Evolutionary conservation across 2,888 invertebrate species (phyloP), one percentile per base, ranked within the genome.

Genomic region (Drosophila siamana): DNA sequence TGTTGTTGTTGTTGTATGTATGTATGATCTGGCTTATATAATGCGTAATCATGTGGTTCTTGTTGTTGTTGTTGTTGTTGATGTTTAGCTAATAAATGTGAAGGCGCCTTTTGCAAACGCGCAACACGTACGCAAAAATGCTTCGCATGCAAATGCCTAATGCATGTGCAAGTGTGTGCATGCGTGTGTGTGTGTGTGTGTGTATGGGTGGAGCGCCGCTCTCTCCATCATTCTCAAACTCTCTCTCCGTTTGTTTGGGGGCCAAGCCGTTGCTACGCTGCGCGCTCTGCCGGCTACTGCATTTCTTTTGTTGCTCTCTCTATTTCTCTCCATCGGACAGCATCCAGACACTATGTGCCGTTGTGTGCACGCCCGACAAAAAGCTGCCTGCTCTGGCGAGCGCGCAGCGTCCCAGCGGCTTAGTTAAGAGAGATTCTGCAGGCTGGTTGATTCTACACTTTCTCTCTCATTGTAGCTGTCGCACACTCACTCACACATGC

Each of bases 151-250:
- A 41, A 76, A 70, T 67, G 74, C 63, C 68, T 47, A 56, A 75
- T 43, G 38, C 48, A 70, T 65, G 60, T 68, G 57, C 38, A 41
- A 41, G 40, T 63, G 26, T 67, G 19, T 59, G 33, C 13, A 13
- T 6, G 4, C n/a, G 33, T 33, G 28, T 66, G 11, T 54, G 22
- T 54, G 47, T 40, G 44, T 65, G 24, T 73, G n/a, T 60, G 48
- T 82, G 61, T 57, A 57, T 75, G 78, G 78, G 73, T 78, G 74
- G 78, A 78, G 74, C 78, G 64, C 83, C 69, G 71, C 65, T 69
- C 81, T 85, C 80, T 81, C 82, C 88, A 87, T 82, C 82, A 82
- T 82, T 82, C 82, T 82, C 82, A 87, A 85, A 81, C 73, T 82
- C 82, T 82, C 82, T 82, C 82, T 82, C 82, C 88, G 57, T 82